These are phyloP conservation scores for Zootoca vivipara DNA, from an alignment of 2,113 vertebrate genomes.

Conservation along the genomic window DNA sequence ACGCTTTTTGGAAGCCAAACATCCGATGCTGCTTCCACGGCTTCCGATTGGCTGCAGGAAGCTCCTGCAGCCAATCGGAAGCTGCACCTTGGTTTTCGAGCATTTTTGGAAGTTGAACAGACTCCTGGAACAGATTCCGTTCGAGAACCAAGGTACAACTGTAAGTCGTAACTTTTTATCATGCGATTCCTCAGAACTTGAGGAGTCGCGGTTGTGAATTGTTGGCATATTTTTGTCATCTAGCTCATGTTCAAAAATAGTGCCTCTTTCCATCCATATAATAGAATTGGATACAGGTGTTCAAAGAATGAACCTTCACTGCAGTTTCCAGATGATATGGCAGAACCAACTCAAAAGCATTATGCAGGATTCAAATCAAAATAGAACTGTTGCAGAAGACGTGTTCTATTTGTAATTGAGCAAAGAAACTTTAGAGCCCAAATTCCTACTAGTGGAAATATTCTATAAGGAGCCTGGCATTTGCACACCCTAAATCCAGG, in stretches of 20 bases:
- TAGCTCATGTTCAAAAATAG: not conserved
- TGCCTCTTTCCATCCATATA: not conserved
- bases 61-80: too few relatives aligned
- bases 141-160: too few relatives aligned
- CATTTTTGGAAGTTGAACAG: too few relatives aligned
- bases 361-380: conserved; percentile 32
- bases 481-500: conserved; percentile 50
- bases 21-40: too few relatives aligned
- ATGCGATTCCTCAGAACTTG: too few relatives aligned
- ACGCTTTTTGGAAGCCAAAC: too few relatives aligned
- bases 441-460: conserved; percentile 63
- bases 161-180: too few relatives aligned
- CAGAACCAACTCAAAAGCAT: not conserved
- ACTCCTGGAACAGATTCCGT: too few relatives aligned
- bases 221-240: conserved; percentile 12
- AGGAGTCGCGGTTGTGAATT: too few relatives aligned
- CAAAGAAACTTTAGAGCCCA: conserved; percentile 55
- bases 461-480: conserved; percentile 34
- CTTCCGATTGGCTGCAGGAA: too few relatives aligned
- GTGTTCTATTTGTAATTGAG: conserved; percentile 56
- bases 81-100: too few relatives aligned
- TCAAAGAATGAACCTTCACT: conserved; percentile 6
- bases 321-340: not conserved
- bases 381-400: not conserved
- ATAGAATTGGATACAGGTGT: not conserved